Evolutionary conservation across 92 coral and sea anemone species (phyloP), one percentile per base, ranked within the genome.

Genomic region (Porites rus): DNA sequence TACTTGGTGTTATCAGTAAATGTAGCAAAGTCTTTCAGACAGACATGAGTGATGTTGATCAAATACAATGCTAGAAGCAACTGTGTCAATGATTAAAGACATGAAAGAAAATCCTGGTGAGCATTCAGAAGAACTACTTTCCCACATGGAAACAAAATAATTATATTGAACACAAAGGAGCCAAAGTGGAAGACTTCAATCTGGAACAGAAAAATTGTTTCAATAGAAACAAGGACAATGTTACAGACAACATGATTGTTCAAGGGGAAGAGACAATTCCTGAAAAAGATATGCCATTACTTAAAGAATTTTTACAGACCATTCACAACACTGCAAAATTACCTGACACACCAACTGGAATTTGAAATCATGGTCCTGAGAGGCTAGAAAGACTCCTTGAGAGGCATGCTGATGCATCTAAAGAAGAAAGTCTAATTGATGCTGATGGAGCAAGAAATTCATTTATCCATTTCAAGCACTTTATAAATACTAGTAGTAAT

Each of bases 151-250:
- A 74, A 69, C 74, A 38, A 38, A 38, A 38, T 9, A 82, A 88
- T 66, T 68, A 82, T 71, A 67, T 79, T 82, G 86, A 75, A 71
- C 87, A 88, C 83, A 88, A 51, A 76, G 91, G 84, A n/a, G 58
- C 83, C 68, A 76, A 38, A 69, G 72, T 88, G 19, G 50, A 60
- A 58, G 88, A 82, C 61, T 74, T 74, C 61, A 82, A 51, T 82
- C n/a, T 67, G 72, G 82, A 51, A 46, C 83, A 76, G 78, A 69
- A 59, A 86, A 74, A 75, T 76, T 56, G 92, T 60, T 88, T 88
- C 74, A 65, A 46, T 76, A 77, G 79, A 67, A 82, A 83, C 83
- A 82, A 68, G 66, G 56, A 82, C 17, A 28, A 76, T 3, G 28
- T 75, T 76, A 74, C 46, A 43, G 67, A 82, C n/a, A n/a, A n/a